Evolutionary conservation across 2,888 invertebrate genomes (phyloP), one percentile per base, ranked within the genome.

Genomic region (Noctua janthina): DNA sequence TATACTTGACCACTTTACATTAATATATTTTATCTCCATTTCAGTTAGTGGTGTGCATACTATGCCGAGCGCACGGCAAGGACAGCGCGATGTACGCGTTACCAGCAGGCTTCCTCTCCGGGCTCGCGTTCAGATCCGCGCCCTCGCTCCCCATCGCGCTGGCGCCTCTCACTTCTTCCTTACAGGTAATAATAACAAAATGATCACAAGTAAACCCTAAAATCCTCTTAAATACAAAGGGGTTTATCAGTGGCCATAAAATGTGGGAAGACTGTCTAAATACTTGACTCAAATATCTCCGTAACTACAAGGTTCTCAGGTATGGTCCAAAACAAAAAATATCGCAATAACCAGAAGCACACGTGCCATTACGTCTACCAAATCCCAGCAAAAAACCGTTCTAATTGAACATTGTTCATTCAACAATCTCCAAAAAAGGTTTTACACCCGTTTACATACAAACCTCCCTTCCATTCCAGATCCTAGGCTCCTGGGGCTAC

Each of bases 21-120:
- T 74, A 6, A 51, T 49, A 49, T 35, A 20, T 39, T 49, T 20
- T 13, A 1, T 15, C 1, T 17, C 13, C 1, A 56, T 93, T 95
- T 7, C 94, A 97, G 97, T 89, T 96, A 82, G 92, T 97, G 59
- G 95, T 96, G 8, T 97, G 97, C 80, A 86, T 95, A 39, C 92
- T 97, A 68, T 95, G 96, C 64, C 95, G 96, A 2, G 90, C 94
- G 17, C 91, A 94, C 56, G 96, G 96, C 0, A 91, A 91, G 51
- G 96, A 97, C 90, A 95, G 94, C 67, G 96, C 97, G n/a, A 90
- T 94, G 67, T 96, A 96, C 85, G 97, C 97, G 4, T 73, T 97
- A 39, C 96, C 97, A 66, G 97, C 97, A 59, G 97, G 97, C 39
- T 95, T 97, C 89, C 91, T 97, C 76, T 97, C 97, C 1, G 97